Conservation (phyloP, 1,140 invertebrate species). For the Linepithema humile region DNA sequence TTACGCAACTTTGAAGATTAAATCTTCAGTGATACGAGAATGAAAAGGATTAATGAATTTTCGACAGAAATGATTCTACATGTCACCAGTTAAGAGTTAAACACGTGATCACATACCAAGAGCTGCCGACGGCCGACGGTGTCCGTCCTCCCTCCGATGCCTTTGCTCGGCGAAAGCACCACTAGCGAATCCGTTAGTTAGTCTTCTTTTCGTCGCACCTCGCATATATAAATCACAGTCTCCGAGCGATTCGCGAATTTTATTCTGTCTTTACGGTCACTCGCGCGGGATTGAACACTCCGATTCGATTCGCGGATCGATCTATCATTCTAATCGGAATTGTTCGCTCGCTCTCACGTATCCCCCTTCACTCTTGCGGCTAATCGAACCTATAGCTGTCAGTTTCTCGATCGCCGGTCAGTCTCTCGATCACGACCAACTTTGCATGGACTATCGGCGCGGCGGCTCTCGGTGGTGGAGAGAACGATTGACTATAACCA, state of each 20-base stretch:
- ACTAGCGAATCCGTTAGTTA: slow-evolving; percentile 60
- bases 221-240: slow-evolving; percentile 58
- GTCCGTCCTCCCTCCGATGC: slow-evolving; percentile 8
- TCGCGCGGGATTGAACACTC: slow-evolving; percentile 50
- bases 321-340: background rate
- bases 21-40: too few species aligned
- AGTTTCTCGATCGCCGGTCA: background rate
- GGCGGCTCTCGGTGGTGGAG: background rate
- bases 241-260: background rate
- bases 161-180: background rate
- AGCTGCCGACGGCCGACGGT: slow-evolving; percentile 67
- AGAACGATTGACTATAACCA: background rate
- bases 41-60: too few species aligned
- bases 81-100: too few species aligned
- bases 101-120: slow-evolving; percentile 77
- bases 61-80: too few species aligned
- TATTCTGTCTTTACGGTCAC: slow-evolving; percentile 31
- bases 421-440: background rate
- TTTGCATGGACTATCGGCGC: background rate
- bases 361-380: background rate
- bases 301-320: slow-evolving; percentile 2
- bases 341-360: background rate
- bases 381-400: background rate
- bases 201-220: slow-evolving; percentile 52
- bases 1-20: too few species aligned